Evolutionary conservation across 2,888 invertebrate genomes (phyloP).

Genomic region (Digitonthophagus gazella): DNA sequence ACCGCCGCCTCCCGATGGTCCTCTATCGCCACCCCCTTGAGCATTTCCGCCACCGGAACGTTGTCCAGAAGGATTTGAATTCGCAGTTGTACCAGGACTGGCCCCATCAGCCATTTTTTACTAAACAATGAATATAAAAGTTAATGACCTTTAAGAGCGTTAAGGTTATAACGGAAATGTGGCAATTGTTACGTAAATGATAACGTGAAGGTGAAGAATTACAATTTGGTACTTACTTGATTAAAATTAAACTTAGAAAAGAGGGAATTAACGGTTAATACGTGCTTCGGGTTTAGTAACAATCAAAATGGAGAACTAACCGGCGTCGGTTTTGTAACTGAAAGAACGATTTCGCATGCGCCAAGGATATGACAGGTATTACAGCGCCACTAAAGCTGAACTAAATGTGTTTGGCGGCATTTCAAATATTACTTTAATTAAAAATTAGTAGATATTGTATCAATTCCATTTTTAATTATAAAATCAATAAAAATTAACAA

Average conservation of each 20-base stretch:
- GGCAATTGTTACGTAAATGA: not conserved
- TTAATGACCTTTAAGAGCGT: slow-evolving; percentile 19
- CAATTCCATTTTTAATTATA: too few relatives aligned
- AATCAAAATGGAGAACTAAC: slow-evolving; percentile 25
- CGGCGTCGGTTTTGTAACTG: slow-evolving; percentile 18
- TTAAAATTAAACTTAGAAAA: slow-evolving; percentile 22
- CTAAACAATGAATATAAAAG: slow-evolving; percentile 19
- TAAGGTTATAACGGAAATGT: slow-evolving; percentile 7
- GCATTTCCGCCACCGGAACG: slow-evolving; percentile 18
- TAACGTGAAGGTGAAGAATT: not conserved
- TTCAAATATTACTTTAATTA: slow-evolving; percentile 1
- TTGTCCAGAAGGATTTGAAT: slow-evolving; percentile 22
- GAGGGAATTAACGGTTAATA: slow-evolving; percentile 12
- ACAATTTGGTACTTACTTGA: slow-evolving; percentile 19
- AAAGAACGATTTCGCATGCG: slow-evolving; percentile 18
- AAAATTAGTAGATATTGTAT: not conserved
- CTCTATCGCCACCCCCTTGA: slow-evolving; percentile 14
- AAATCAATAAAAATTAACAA: too few relatives aligned
- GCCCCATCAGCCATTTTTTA: slow-evolving; percentile 22
- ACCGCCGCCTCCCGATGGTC: not conserved
- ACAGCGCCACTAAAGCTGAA: not conserved
- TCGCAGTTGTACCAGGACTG: slow-evolving; percentile 18
- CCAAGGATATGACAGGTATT: not conserved
- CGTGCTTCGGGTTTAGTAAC: slow-evolving; percentile 16
- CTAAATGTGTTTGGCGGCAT: not conserved